Conservation (phyloP, 2,797 vertebrate genomes). For the Acestrorhynchus altus region DNA sequence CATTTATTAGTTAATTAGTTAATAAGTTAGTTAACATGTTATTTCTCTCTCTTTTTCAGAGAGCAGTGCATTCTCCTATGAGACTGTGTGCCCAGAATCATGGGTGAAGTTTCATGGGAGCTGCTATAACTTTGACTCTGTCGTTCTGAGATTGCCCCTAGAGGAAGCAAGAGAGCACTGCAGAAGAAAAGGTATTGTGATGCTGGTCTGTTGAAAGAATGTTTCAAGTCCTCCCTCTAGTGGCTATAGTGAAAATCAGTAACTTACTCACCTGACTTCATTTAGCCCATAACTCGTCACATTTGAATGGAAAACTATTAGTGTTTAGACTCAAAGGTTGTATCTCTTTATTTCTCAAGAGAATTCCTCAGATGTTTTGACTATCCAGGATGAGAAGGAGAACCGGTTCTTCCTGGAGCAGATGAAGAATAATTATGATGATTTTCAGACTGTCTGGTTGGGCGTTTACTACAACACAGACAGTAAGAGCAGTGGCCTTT, state of each 20-base stretch:
- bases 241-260: neutral
- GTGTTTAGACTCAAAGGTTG: neutral
- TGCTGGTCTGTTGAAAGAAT: neutral
- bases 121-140: slow-evolving; percentile 92
- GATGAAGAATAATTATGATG: slow-evolving; percentile 76
- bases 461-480: slow-evolving; percentile 80
- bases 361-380: slow-evolving; percentile 86
- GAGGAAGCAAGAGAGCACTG: slow-evolving; percentile 87
- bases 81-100: slow-evolving; percentile 81
- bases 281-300: neutral
- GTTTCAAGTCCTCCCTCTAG: slow-evolving; percentile 2
- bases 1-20: neutral
- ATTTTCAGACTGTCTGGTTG: slow-evolving; percentile 86
- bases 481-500: slow-evolving; percentile 77
- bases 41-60: slow-evolving; percentile 69
- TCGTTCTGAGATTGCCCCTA: slow-evolving; percentile 81
- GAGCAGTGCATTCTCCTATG: slow-evolving; percentile 73
- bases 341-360: slow-evolving; percentile 64
- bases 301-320: neutral
- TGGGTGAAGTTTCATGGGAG: slow-evolving; percentile 89
- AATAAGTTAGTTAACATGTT: neutral
- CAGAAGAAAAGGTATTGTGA: slow-evolving; percentile 84
- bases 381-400: slow-evolving; percentile 85
- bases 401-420: slow-evolving; percentile 87
- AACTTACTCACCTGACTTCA: neutral